Conservation (phyloP, 2,797 vertebrate species). For the Spondyliosoma cantharus region DNA sequence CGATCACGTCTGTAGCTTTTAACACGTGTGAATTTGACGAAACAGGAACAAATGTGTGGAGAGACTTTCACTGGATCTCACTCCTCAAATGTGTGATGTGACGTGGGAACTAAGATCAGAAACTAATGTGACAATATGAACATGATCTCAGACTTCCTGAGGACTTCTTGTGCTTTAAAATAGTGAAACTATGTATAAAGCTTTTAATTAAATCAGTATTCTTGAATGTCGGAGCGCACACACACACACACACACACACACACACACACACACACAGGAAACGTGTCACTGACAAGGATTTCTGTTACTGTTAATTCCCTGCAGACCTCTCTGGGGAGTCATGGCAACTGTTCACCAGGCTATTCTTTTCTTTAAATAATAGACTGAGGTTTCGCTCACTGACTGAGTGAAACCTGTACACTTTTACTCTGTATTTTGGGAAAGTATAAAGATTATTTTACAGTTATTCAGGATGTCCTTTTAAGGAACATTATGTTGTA, state of each 20-base stretch:
- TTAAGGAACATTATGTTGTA: neutral
- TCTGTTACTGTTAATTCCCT: constrained; percentile 57
- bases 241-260: neutral
- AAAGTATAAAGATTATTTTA: neutral
- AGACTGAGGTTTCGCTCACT: constrained; percentile 12
- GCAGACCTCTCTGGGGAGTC: constrained; percentile 46
- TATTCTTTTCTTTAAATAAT: constrained; percentile 30
- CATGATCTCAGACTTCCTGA: neutral
- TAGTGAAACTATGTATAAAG: neutral
- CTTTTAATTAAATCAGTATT: neutral
- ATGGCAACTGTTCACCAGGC: constrained; percentile 53
- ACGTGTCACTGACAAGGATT: constrained; percentile 29
- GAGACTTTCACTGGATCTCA: neutral
- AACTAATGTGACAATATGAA: neutral
- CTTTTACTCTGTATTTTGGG: constrained; percentile 25
- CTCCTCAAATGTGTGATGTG: neutral
- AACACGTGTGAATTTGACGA: neutral
- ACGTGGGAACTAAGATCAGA: too few relatives aligned
- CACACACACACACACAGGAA: constrained; percentile 3
- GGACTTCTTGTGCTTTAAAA: neutral
- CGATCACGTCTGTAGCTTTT: neutral
- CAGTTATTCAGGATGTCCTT: neutral
- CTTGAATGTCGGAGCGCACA: neutral
- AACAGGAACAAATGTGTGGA: neutral
- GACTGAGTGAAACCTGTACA: constrained; percentile 31